Base-by-base conservation (phyloP, 2,797 vertebrate species). In the Pangasius mekongensis region DNA sequence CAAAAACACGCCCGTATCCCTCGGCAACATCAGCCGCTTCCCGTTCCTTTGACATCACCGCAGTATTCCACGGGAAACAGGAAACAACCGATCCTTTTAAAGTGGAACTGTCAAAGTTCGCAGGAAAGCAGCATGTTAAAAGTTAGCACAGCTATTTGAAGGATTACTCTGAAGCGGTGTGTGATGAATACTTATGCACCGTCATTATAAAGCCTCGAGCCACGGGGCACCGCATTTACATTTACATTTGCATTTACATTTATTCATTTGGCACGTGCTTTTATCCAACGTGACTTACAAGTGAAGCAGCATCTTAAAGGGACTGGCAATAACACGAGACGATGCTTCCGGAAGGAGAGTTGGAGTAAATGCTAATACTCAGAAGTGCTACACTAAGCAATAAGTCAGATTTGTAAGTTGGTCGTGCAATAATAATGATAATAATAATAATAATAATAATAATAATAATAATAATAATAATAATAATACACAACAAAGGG, bases 201-300 rank as follows among this genome's bases (percentile, higher is more conserved):
- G 14, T 67, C 82, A 84, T 84, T 84, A 84, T 20, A 33, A 84
- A 67, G 3, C 2, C 39, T 84, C 1, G 16, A 84, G 82, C 43
- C 62, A 49, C 60, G 13, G 39, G 82, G 82, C 82, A 67, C 11
- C 49, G 3, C 30, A 54, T 85, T 71, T 56, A 36, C 30, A 52
- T 84, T 52, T 67, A 52, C 62, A 69, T 52, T 84, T 71, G 22
- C 49, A 69, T 52, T 84, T 67, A 84, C 52, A 71, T 54, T 84
- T 69, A 84, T 71, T 84, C 49, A 30, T 84, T 67, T 16, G 64
- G 8, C 9, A 3, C 64, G 36, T 9, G 8, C 47, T 84, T 84
- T 84, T 66, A 84, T 8, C n/a, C 43, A 14, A 56, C 18, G 47
- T 69, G 64, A 71, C 64, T 69, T 54, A 36, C 83, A 84, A 30